Evolutionary conservation across 2,797 vertebrate species (phyloP).

Genomic region (Helarctos malayanus): DNA sequence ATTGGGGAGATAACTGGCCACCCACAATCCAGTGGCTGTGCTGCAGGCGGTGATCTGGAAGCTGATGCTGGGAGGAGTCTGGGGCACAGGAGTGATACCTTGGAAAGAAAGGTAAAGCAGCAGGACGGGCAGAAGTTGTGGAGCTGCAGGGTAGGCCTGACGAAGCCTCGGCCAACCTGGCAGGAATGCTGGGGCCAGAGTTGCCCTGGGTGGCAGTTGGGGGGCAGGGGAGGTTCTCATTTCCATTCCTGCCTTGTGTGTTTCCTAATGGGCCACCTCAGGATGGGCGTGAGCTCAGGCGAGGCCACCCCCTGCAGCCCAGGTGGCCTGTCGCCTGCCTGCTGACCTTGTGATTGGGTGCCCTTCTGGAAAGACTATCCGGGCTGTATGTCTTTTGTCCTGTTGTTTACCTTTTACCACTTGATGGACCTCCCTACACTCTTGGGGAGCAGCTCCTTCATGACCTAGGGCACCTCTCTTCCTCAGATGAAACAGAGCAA

Average conservation of each 20-base stretch:
- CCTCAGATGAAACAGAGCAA: not conserved
- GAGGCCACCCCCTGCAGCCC: not conserved
- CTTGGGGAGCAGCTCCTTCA: not conserved
- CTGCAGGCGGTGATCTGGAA: not conserved
- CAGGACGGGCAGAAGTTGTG: not conserved
- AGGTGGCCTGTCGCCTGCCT: not conserved
- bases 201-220: accelerated
- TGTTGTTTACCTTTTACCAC: not conserved
- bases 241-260: not conserved
- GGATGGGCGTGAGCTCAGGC: not conserved
- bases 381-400: not conserved
- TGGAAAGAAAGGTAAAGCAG: not conserved
- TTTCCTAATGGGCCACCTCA: accelerated
- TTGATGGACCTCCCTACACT: not conserved
- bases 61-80: not conserved
- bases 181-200: not conserved
- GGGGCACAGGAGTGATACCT: not conserved
- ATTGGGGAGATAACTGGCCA: not conserved
- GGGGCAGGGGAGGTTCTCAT: not conserved
- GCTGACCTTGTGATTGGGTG: not conserved
- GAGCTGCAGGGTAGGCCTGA: not conserved
- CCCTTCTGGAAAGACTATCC: not conserved
- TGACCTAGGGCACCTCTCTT: not conserved
- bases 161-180: not conserved
- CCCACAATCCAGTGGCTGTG: too few species aligned